Conservation (phyloP, 2,797 vertebrate genomes). For the Orestias chungarensis region DNA sequence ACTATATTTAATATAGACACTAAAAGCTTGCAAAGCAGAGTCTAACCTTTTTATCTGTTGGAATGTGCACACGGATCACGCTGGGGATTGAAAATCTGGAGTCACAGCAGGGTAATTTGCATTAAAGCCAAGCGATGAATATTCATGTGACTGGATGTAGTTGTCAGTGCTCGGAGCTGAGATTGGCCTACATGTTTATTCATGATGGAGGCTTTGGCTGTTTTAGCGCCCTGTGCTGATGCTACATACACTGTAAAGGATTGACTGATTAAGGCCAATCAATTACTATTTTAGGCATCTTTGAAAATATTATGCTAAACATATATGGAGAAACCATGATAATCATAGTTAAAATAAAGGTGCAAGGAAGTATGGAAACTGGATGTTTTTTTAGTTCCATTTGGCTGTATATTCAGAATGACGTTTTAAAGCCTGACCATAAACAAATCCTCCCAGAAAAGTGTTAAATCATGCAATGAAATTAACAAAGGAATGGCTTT, state of each 20-base stretch:
- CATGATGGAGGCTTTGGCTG: constrained; percentile 53
- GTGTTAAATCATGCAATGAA: background rate
- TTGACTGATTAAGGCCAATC: constrained; percentile 33
- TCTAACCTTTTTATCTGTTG: constrained; percentile 64
- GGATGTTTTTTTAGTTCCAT: background rate
- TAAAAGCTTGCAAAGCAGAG: constrained; percentile 39
- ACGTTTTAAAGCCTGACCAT: background rate
- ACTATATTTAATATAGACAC: constrained; percentile 39
- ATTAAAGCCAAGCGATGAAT: constrained; percentile 68
- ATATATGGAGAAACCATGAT: background rate
- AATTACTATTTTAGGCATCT: constrained; percentile 32
- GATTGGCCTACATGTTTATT: constrained; percentile 66
- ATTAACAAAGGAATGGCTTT: background rate
- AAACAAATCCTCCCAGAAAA: background rate
- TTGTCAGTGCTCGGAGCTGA: constrained; percentile 57
- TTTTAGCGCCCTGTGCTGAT: constrained; percentile 36
- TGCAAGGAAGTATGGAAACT: background rate
- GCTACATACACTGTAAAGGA: constrained; percentile 21
- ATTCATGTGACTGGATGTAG: constrained; percentile 71
- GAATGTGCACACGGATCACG: constrained; percentile 43
- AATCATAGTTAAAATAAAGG: background rate
- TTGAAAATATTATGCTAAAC: constrained; percentile 25
- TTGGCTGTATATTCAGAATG: background rate
- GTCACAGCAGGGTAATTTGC: constrained; percentile 64
- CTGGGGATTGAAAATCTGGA: constrained; percentile 49